These are phyloP conservation scores for Diorhabda sublineata DNA, from an alignment of 1,140 invertebrate genomes.

Conservation along the genomic window DNA sequence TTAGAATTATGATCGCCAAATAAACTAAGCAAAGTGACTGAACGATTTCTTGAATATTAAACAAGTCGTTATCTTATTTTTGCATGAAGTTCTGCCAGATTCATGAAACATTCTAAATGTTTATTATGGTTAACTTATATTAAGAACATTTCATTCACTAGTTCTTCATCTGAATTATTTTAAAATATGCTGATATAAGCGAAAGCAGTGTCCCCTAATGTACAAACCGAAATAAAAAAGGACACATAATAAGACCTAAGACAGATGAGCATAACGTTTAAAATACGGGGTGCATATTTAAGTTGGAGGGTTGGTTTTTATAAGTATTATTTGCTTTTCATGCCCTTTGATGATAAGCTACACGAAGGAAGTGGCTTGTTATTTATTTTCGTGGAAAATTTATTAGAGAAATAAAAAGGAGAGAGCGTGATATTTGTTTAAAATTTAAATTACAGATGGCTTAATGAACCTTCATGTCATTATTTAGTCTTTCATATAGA, in stretches of 20 bases:
- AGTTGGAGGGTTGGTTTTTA: neutral
- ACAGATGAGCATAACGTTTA: neutral
- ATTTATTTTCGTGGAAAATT: neutral
- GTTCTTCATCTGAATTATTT: too few relatives aligned
- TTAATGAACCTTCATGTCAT: neutral
- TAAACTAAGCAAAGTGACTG: too few relatives aligned
- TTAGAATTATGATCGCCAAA: too few relatives aligned
- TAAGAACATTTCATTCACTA: too few relatives aligned
- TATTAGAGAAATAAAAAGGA: neutral
- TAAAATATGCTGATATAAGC: neutral
- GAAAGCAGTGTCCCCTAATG: neutral
- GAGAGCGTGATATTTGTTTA: neutral
- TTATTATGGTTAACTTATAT: too few relatives aligned
- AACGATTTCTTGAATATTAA: too few relatives aligned
- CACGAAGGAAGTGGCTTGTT: neutral
- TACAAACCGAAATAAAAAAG: neutral
- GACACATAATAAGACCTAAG: neutral
- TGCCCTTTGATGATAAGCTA: neutral
- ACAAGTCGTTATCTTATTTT: too few relatives aligned
- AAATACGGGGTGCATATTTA: neutral
- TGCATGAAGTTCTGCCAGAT: too few relatives aligned
- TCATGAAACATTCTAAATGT: too few relatives aligned
- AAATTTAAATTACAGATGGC: neutral
- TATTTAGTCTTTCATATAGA: neutral
- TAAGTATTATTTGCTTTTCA: conserved; percentile 1